Percentiles rank a stretch among this genome's conserved stretches.
These are phyloP conservation scores for Carlito syrichta DNA, from an alignment of 2,113 vertebrate genomes.

Conservation along the genomic window DNA sequence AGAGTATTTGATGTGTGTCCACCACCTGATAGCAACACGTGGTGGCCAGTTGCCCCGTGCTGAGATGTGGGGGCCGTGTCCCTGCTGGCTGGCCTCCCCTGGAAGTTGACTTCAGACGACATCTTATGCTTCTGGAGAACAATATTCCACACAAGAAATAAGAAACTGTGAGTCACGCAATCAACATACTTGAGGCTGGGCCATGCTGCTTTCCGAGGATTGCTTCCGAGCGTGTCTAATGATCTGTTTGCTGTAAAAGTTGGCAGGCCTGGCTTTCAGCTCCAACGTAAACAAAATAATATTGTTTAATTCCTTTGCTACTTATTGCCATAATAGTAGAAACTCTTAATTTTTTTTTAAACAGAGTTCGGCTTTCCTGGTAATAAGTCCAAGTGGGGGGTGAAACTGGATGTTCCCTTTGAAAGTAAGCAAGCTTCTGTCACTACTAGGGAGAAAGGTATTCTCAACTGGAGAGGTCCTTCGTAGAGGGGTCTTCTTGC, in stretches of 20 bases:
- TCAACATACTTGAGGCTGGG: constrained; percentile 66
- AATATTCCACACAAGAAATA: constrained; percentile 59
- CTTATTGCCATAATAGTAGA: constrained; percentile 34
- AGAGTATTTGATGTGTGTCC: background rate
- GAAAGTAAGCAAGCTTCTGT: background rate
- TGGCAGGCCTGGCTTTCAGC: constrained; percentile 43
- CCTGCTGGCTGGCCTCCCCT: background rate
- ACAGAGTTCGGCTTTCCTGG: background rate
- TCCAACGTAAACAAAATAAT: constrained; percentile 67
- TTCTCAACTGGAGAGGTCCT: background rate
- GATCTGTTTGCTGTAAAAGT: constrained; percentile 68
- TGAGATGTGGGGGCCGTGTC: background rate
- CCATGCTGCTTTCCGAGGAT: constrained; percentile 22
- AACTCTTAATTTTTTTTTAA: background rate
- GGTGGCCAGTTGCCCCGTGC: background rate
- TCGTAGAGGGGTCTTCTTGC: background rate
- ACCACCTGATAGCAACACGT: background rate
- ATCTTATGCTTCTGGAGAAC: constrained; percentile 62
- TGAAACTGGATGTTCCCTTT: constrained; percentile 11
- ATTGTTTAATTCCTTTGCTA: constrained; percentile 47
- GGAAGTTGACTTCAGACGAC: constrained; percentile 24
- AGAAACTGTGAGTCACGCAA: constrained; percentile 67
- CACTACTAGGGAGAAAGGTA: background rate
- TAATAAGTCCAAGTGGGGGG: background rate
- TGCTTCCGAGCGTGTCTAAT: constrained; percentile 63